A percentile compares a stretch with the other conserved stretches of the same genome.
Conservation (phyloP, 2,888 invertebrate species). For the Junonia oenone region DNA sequence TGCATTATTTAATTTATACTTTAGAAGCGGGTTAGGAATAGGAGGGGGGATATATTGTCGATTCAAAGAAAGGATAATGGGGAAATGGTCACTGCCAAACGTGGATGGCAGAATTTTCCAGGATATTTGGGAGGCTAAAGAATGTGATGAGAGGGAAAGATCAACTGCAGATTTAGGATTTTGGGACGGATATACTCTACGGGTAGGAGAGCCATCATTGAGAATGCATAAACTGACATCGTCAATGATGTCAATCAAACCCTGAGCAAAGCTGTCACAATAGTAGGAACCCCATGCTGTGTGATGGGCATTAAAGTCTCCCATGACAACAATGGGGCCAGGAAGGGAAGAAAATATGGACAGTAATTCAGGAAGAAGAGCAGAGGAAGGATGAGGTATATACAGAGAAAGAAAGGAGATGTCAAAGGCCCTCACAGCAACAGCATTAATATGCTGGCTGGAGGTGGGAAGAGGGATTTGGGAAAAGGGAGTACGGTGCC, state of each 20-base stretch:
- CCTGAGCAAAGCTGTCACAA: constrained; percentile 5
- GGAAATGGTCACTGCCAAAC: constrained; percentile 31
- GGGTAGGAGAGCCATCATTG: constrained; percentile 31
- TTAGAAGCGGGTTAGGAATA: constrained; percentile 11
- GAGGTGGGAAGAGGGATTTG: constrained; percentile 18
- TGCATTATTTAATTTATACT: constrained; percentile 17
- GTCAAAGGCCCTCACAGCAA: constrained; percentile 23
- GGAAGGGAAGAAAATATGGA: constrained; percentile 8
- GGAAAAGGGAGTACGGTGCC: constrained; percentile 12
- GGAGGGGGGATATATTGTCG: background rate
- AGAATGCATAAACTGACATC: constrained; percentile 25
- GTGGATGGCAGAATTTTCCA: no score
- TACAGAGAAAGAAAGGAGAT: constrained; percentile 25
- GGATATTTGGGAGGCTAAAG: constrained; percentile 8
- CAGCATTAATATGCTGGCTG: constrained; percentile 11
- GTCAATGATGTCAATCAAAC: constrained; percentile 24
- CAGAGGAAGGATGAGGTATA: constrained; percentile 21
- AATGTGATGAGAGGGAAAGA: constrained; percentile 23
- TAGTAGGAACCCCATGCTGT: constrained; percentile 23
- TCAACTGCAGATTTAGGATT: no score
- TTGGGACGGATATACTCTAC: constrained; percentile 23
- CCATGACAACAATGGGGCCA: constrained; percentile 12
- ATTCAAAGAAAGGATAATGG: constrained; percentile 7
- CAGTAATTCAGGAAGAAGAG: constrained; percentile 6
- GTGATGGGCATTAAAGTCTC: constrained; percentile 23